phyloP scores from a whole-genome alignment of 2,888 invertebrate genomes.

The Spisula subtruncata region DNA sequence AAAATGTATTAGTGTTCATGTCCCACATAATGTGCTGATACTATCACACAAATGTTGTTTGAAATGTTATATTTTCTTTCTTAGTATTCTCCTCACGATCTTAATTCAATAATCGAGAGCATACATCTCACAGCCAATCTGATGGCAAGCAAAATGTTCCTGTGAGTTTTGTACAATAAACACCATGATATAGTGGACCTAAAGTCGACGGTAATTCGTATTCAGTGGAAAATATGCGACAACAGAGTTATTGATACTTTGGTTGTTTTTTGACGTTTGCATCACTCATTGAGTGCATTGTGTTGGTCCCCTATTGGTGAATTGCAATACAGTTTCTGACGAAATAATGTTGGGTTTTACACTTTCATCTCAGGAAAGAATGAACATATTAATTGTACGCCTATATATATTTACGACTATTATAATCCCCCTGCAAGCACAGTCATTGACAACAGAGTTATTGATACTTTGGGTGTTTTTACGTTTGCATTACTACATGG shows the following conservation, averaged over 20 bases:
- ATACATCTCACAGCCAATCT: neutral
- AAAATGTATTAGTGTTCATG: neutral
- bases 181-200: neutral
- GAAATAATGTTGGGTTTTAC: neutral
- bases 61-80: neutral
- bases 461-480: too few relatives aligned
- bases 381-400: too few relatives aligned
- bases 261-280: neutral
- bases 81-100: neutral
- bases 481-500: too few relatives aligned
- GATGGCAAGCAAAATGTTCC: neutral
- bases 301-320: neutral
- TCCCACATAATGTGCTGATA: slow-evolving; percentile 8
- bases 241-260: neutral
- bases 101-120: neutral
- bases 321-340: neutral
- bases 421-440: too few relatives aligned
- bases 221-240: too few relatives aligned
- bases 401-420: too few relatives aligned
- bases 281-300: neutral
- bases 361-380: neutral
- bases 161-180: neutral
- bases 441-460: too few relatives aligned
- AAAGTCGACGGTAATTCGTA: neutral
- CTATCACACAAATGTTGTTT: neutral